phyloP scores from a whole-genome alignment of 2,113 vertebrate species.

The Sapajus apella region DNA sequence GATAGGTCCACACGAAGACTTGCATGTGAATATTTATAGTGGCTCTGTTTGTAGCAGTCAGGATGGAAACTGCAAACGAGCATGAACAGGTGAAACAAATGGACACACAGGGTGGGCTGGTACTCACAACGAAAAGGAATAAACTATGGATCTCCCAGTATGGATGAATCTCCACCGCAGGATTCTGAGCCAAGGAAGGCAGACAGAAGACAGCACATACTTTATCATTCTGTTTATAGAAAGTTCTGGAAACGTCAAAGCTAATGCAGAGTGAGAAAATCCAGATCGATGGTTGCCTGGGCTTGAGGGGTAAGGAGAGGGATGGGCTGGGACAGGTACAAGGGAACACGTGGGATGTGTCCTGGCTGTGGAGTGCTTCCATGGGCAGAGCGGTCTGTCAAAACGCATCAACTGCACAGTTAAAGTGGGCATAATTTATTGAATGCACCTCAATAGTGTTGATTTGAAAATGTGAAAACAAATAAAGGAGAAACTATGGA shows the following conservation, averaged over 20 bases:
- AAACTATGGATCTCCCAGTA: fast-evolving
- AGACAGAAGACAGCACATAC: background rate
- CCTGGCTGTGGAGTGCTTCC: background rate
- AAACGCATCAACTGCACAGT: too few relatives aligned
- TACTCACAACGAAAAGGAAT: fast-evolving
- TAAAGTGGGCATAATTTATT: background rate
- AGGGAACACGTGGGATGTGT: background rate
- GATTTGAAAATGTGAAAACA: background rate
- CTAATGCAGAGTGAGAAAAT: fast-evolving
- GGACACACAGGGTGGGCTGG: fast-evolving
- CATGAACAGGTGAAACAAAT: background rate
- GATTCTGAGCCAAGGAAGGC: background rate
- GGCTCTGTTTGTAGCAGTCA: background rate
- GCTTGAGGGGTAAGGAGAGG: fast-evolving
- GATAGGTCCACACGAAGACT: background rate
- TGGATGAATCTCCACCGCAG: background rate
- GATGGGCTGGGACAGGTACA: fast-evolving
- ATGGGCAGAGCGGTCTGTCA: fast-evolving
- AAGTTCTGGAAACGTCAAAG: background rate
- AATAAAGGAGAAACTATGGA: background rate
- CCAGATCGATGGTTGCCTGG: background rate
- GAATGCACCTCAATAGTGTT: background rate
- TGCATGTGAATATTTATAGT: fast-evolving
- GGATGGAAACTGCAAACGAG: fast-evolving
- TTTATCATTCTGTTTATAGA: too few relatives aligned